phyloP scores from a whole-genome alignment of 2,113 vertebrate genomes.

The Spea bombifrons region DNA sequence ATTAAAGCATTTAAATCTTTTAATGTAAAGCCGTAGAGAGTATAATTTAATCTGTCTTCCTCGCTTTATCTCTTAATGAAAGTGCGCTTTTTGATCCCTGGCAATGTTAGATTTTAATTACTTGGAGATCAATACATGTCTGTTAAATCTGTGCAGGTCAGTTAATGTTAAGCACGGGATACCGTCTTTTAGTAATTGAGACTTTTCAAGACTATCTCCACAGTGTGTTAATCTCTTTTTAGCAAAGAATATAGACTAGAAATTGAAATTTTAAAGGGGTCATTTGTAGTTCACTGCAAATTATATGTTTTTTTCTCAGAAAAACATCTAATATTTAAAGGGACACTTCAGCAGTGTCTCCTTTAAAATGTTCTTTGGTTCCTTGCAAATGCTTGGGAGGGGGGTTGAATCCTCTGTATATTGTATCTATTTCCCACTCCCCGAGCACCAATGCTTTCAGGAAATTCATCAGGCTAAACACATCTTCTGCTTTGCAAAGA shows the following conservation, averaged over 20 bases:
- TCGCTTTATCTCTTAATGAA: neutral
- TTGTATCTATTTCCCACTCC: no score
- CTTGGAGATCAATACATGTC: slow-evolving; percentile 1
- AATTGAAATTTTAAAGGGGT: no score
- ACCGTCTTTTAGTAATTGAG: neutral
- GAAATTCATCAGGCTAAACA: no score
- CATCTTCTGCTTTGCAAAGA: no score
- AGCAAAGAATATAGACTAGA: no score
- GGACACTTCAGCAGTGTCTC: no score
- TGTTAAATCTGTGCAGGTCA: neutral
- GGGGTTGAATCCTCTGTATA: no score
- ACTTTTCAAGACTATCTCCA: neutral
- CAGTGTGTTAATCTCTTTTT: neutral
- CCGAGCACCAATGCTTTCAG: no score
- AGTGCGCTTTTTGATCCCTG: neutral
- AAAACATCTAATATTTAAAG: no score
- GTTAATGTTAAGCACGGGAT: neutral
- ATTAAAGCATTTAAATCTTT: neutral
- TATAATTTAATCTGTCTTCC: neutral
- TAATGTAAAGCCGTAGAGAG: neutral
- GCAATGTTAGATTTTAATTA: neutral
- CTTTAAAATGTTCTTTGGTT: no score
- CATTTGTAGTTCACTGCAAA: neutral
- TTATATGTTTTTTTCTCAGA: no score
- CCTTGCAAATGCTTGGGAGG: no score